Conservation (phyloP, 1,140 invertebrate genomes). For the Lepidurus arcticus region DNA sequence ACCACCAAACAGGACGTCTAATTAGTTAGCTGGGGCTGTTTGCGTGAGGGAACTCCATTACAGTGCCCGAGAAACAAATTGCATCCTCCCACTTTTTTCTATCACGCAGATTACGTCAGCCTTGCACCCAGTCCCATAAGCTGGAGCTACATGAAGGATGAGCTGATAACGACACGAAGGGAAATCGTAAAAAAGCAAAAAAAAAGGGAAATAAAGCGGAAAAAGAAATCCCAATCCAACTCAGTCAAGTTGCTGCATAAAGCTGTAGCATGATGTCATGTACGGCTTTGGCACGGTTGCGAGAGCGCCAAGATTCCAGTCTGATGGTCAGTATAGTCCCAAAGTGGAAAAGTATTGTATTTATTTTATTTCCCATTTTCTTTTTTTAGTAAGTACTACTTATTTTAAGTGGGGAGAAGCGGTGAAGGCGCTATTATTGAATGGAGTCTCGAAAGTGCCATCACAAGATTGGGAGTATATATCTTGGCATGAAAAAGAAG, state of each 20-base stretch:
- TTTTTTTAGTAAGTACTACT: no score
- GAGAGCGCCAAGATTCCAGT: background rate
- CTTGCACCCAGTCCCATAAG: constrained; percentile 6
- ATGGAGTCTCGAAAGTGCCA: no score
- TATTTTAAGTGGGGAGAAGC: no score
- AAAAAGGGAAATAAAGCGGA: background rate
- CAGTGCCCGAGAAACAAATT: constrained; percentile 13
- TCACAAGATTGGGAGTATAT: background rate
- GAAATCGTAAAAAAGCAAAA: no score
- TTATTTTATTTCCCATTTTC: no score
- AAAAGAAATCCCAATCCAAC: background rate
- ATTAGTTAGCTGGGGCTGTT: background rate
- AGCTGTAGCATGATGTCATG: constrained; percentile 16
- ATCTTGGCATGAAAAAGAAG: background rate
- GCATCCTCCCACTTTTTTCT: constrained; percentile 21
- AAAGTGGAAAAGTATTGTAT: background rate
- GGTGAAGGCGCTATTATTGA: no score
- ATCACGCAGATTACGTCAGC: constrained; percentile 17
- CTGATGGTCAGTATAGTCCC: background rate
- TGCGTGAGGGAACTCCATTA: constrained; percentile 14
- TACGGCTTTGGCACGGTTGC: background rate
- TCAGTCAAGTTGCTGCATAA: constrained; percentile 13
- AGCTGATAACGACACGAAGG: background rate
- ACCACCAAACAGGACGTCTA: background rate
- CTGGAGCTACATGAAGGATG: constrained; percentile 9